phyloP scores from a whole-genome alignment of 1,140 invertebrate species.

The Pseudomyrmex concolor region DNA sequence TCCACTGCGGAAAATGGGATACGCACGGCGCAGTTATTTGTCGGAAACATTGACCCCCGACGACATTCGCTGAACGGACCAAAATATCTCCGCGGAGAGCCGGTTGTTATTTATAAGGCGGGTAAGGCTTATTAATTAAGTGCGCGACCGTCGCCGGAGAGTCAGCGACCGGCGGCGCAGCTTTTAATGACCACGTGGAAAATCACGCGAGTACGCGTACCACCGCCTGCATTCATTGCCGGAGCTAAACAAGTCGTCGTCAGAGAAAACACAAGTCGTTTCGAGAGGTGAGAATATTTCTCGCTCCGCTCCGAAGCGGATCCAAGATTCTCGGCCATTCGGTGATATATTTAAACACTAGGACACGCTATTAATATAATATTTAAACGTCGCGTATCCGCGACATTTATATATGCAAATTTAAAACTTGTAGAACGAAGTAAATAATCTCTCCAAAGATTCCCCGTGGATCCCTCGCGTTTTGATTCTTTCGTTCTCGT shows the following conservation, averaged over 20 bases:
- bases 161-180: slow-evolving; percentile 56
- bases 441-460: too few species aligned
- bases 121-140: slow-evolving; percentile 55
- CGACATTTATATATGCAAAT: too few species aligned
- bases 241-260: slow-evolving; percentile 33
- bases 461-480: too few species aligned
- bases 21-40: slow-evolving; percentile 13
- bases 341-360: not conserved
- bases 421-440: too few species aligned
- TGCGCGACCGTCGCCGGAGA: slow-evolving; percentile 22
- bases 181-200: slow-evolving; percentile 52
- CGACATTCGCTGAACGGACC: slow-evolving; percentile 29
- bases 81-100: slow-evolving; percentile 55
- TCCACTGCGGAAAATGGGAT: slow-evolving; percentile 13
- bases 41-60: slow-evolving; percentile 52
- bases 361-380: not conserved
- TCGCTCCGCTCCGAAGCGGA: not conserved
- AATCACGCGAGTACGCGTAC: slow-evolving; percentile 32
- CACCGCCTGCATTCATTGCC: slow-evolving; percentile 43
- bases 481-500: not conserved
- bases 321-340: not conserved
- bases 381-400: too few species aligned
- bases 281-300: slow-evolving; percentile 20
- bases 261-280: slow-evolving; percentile 36
- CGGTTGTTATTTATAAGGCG: slow-evolving; percentile 45